Conservation (phyloP, 2,113 vertebrate species). For the Callipepla squamata region DNA sequence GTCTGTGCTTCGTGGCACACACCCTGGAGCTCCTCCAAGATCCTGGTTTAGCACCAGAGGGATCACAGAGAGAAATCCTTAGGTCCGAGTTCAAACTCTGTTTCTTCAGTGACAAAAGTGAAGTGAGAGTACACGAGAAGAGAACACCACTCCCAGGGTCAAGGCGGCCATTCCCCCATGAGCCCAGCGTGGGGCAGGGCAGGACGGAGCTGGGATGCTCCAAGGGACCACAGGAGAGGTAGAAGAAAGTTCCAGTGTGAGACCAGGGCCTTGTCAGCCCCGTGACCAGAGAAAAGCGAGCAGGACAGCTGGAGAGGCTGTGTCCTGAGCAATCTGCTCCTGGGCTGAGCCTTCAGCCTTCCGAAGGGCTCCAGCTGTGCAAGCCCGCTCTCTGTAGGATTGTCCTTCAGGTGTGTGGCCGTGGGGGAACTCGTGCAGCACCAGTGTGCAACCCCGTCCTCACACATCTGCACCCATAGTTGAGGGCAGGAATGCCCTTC, state of each 20-base stretch:
- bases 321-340: not conserved
- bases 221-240: accelerated
- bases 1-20: not conserved
- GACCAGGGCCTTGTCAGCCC: not conserved
- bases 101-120: not conserved
- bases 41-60: not conserved
- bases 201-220: not conserved
- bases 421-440: not conserved
- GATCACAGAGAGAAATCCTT: not conserved
- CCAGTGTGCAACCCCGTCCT: not conserved
- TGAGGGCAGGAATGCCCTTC: not conserved
- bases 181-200: not conserved
- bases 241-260: not conserved
- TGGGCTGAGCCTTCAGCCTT: not conserved
- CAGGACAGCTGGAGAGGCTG: not conserved
- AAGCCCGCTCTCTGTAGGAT: not conserved
- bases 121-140: not conserved
- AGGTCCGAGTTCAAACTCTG: not conserved
- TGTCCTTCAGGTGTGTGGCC: not conserved
- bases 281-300: not conserved
- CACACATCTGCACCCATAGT: not conserved
- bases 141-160: not conserved
- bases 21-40: not conserved
- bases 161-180: not conserved
- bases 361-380: not conserved